Conservation (phyloP, 2,113 vertebrate species). For the Pyrgilauda ruficollis region DNA sequence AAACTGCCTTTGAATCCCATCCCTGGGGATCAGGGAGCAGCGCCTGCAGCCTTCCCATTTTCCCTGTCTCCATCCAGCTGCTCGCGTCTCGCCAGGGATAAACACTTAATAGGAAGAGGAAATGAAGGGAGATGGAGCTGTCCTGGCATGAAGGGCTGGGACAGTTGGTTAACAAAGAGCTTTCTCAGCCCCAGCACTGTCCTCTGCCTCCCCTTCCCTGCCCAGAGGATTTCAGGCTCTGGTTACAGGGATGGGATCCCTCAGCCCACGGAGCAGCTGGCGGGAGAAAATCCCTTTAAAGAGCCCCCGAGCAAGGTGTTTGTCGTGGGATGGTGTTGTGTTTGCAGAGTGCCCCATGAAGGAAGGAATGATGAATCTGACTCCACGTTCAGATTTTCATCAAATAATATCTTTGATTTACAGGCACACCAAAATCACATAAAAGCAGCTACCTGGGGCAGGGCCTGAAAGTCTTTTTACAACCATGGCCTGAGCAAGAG, state of each 20-base stretch:
- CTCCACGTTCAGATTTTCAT: background rate
- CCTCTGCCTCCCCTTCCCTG: background rate
- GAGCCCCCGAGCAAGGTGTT: background rate
- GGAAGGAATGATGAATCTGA: too few species aligned
- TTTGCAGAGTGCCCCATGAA: too few species aligned
- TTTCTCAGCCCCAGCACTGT: background rate
- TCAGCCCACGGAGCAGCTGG: slow-evolving; percentile 10
- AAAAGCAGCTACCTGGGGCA: background rate
- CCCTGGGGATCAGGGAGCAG: background rate
- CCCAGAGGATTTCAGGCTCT: background rate
- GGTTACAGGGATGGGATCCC: background rate
- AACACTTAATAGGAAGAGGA: background rate
- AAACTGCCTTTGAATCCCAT: too few species aligned
- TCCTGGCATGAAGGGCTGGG: background rate
- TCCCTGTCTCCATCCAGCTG: background rate
- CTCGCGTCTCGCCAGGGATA: background rate
- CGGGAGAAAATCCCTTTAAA: background rate
- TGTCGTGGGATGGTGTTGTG: background rate
- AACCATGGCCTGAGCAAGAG: background rate
- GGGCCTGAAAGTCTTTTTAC: background rate
- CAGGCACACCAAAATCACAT: background rate
- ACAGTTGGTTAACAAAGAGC: background rate
- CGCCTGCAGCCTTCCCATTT: background rate
- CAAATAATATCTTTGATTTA: slow-evolving; percentile 21
- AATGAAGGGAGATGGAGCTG: background rate